These are phyloP conservation scores for Neomorphus geoffroyi DNA, from an alignment of 2,797 vertebrate species.

Conservation along the genomic window DNA sequence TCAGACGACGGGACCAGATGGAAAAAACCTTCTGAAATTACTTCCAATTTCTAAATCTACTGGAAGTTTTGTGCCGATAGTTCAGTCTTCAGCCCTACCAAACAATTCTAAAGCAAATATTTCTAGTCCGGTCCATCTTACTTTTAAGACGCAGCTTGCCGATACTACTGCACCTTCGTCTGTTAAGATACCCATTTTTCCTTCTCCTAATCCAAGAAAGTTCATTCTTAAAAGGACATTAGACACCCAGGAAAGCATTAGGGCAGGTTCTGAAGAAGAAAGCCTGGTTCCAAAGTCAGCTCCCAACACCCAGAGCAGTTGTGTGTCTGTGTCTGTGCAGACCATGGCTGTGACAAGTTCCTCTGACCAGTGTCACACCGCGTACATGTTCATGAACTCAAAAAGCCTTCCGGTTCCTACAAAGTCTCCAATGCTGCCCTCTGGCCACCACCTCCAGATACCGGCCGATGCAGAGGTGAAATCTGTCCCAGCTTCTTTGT, in stretches of 20 bases:
- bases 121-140: conserved; percentile 63
- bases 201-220: conserved; percentile 65
- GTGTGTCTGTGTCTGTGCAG: conserved; percentile 49
- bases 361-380: neutral
- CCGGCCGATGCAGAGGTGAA: conserved; percentile 79
- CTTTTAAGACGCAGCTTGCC: conserved; percentile 70
- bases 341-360: conserved; percentile 48
- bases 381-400: conserved; percentile 61
- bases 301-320: conserved; percentile 50
- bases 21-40: conserved; percentile 80
- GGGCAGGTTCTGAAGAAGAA: conserved; percentile 58
- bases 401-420: conserved; percentile 20
- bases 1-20: conserved; percentile 75
- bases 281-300: conserved; percentile 28
- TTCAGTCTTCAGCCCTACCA: conserved; percentile 68
- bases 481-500: conserved; percentile 74
- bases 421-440: conserved; percentile 66
- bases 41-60: conserved; percentile 77
- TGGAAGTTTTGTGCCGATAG: conserved; percentile 67
- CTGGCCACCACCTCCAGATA: conserved; percentile 79
- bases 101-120: conserved; percentile 58
- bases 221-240: conserved; percentile 68
- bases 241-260: conserved; percentile 59
- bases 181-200: conserved; percentile 69
- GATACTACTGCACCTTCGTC: conserved; percentile 55